Conservation (phyloP, 2,113 vertebrate genomes). For the Lophius piscatorius region DNA sequence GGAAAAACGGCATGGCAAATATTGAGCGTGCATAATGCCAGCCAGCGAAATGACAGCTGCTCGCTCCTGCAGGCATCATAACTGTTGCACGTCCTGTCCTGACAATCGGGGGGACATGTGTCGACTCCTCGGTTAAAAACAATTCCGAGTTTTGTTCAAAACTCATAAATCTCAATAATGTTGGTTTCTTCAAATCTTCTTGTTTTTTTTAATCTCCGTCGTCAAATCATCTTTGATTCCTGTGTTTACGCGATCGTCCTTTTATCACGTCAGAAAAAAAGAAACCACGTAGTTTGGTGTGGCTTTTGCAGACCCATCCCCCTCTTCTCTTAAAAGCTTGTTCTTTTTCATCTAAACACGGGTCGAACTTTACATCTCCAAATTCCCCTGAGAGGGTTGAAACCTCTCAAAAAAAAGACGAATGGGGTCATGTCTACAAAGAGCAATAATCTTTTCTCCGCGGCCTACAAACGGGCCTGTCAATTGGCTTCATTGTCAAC, state of each 20-base stretch:
- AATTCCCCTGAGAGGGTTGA: constrained; percentile 63
- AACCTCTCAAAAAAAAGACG: constrained; percentile 55
- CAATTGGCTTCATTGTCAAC: constrained; percentile 70
- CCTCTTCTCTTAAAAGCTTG: constrained; percentile 45
- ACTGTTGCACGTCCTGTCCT: constrained; percentile 54
- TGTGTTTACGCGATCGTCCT: not conserved
- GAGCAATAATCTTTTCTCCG: constrained; percentile 67
- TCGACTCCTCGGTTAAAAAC: not conserved
- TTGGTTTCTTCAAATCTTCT: not conserved
- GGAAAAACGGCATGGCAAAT: constrained; percentile 90
- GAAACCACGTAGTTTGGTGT: constrained; percentile 27
- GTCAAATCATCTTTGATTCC: constrained; percentile 2
- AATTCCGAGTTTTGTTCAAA: not conserved
- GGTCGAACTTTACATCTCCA: constrained; percentile 48
- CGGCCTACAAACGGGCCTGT: constrained; percentile 64
- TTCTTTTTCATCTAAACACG: constrained; percentile 61
- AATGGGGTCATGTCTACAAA: constrained; percentile 73
- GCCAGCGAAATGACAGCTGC: constrained; percentile 88
- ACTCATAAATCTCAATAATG: constrained; percentile 9
- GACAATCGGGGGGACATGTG: constrained; percentile 61
- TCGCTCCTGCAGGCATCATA: constrained; percentile 67
- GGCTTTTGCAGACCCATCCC: no score
- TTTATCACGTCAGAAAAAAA: constrained; percentile 29
- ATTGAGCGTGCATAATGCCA: constrained; percentile 90
- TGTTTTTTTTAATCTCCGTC: constrained; percentile 17